Base-by-base conservation (phyloP, 2,888 invertebrate genomes). In the Xanthostigma xanthostigma region DNA sequence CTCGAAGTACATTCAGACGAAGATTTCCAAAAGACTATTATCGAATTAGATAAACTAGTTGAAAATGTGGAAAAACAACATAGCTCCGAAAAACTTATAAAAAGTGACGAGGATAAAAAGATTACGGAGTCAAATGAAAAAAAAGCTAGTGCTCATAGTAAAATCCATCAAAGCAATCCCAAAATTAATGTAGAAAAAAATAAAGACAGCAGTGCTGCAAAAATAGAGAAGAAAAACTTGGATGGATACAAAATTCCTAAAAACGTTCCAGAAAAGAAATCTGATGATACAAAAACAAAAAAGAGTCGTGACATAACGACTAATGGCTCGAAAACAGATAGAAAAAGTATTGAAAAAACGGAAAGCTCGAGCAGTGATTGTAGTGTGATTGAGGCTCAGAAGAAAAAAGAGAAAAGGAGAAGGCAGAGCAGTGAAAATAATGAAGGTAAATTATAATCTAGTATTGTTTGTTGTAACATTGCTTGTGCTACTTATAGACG, bases 21-120 rank as follows among this genome's bases (percentile, higher is more conserved):
- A 35, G 78, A 81, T 49, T 87, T 89, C 65, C 79, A 79, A 58
- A 72, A 76, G 56, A 81, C 81, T 13, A 65, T 86, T 12, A 60
- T 75, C 52, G 75, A 80, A 60, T 63, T 85, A 50, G 84, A 85
- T 66, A 74, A 73, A 51, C 62, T 67, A 41, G 50, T 60, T 14
- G 53, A 62, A 44, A 54, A 62, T 51, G 55, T 59, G 13, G 58
- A 11, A 56, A 49, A 42, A 57, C 37, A 52, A 45, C 44, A 43
- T 52, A 52, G 49, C 46, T 10, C 17, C 51, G 46, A 46, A 50
- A 40, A 40, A 44, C 47, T 11, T 8, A 48, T 10, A 64, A 41
- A 34, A 37, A 45, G 45, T 39, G 44, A 45, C 17, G 14, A 35
- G 41, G 44, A 43, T 41, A 51, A 36, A 45, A 33, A 34, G 38